Percentiles rank a stretch among this genome's conserved stretches.
phyloP scores from a whole-genome alignment of 2,888 invertebrate genomes.

The Odontomyia ornata region DNA sequence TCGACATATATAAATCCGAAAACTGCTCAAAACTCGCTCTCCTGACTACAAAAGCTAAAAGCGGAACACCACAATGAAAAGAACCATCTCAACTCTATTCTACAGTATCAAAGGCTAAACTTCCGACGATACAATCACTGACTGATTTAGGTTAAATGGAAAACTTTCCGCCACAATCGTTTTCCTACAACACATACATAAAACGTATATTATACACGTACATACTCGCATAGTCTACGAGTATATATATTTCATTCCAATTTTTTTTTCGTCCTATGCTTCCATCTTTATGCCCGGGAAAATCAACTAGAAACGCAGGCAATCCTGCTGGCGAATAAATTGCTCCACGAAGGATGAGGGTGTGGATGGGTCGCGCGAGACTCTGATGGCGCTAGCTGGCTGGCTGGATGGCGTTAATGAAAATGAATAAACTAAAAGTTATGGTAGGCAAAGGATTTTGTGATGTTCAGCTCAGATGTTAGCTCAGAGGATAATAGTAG shows the following conservation, averaged over 20 bases:
- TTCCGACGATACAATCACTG: conserved; percentile 30
- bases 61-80: background rate
- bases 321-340: background rate
- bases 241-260: background rate
- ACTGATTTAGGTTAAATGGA: conserved; percentile 35
- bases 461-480: background rate
- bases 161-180: conserved; percentile 32
- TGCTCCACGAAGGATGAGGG: background rate
- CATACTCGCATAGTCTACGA: too few species aligned
- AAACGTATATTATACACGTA: too few species aligned
- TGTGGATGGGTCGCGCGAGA: background rate
- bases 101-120: conserved; percentile 22
- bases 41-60: background rate
- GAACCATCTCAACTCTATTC: background rate
- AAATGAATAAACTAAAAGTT: conserved; percentile 6
- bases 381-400: background rate
- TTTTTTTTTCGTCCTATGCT: background rate
- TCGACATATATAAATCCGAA: background rate
- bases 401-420: background rate
- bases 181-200: background rate
- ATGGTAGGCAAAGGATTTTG: background rate
- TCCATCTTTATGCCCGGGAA: background rate
- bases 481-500: too few species aligned
- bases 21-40: background rate
- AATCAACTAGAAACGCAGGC: background rate